Conservation (phyloP, 2,797 vertebrate genomes). For the Cuniculus paca region DNA sequence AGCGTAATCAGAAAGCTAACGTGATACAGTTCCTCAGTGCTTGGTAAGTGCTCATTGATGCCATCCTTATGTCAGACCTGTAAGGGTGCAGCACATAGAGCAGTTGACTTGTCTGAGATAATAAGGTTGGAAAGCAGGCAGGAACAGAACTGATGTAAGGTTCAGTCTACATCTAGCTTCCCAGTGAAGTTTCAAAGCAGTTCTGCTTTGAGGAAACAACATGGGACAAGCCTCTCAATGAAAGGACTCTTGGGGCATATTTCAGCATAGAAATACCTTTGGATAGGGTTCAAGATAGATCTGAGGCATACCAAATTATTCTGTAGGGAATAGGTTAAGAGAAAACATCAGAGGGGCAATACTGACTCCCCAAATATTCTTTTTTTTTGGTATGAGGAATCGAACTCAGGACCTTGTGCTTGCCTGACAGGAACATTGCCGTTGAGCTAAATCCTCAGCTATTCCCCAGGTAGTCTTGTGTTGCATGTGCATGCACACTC, state of each 20-base stretch:
- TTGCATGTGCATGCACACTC: background rate
- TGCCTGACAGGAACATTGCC: too few relatives aligned
- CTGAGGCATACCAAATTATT: background rate
- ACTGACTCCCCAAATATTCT: background rate
- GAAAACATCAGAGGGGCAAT: background rate
- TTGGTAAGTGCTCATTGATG: background rate
- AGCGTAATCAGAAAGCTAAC: background rate
- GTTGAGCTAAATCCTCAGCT: too few relatives aligned
- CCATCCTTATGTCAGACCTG: background rate
- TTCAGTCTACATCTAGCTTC: background rate
- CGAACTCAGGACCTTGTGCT: too few relatives aligned
- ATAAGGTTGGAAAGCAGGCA: background rate
- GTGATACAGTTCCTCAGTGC: background rate
- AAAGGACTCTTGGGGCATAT: constrained; percentile 38
- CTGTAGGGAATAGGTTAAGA: background rate
- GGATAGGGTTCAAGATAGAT: background rate
- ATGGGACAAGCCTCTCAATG: background rate
- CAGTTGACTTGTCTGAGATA: background rate
- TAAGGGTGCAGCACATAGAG: too few relatives aligned
- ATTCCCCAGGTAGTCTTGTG: background rate
- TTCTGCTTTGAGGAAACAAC: background rate
- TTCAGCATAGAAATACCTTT: constrained; percentile 51
- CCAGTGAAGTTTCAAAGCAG: background rate
- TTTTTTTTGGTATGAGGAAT: too few relatives aligned
- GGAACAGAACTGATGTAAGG: background rate